A percentile compares a stretch with the other conserved stretches of the same genome.
These are phyloP conservation scores for Drosophila miranda DNA, from an alignment of 1,140 invertebrate species.

Conservation along the genomic window DNA sequence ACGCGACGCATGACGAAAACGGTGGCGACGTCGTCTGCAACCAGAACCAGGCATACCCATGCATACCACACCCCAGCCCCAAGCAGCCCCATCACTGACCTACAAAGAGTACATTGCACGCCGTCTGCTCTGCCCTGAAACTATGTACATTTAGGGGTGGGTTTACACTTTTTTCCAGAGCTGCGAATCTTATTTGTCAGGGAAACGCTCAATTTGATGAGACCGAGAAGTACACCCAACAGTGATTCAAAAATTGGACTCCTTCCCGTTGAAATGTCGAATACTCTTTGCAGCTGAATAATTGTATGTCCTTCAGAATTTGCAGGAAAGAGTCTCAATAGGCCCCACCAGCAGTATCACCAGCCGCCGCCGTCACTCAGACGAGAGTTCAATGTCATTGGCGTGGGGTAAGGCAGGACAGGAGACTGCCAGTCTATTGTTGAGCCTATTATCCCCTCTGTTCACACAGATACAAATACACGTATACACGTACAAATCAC, in stretches of 20 bases:
- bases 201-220: slow-evolving; percentile 7
- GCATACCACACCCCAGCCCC: neutral
- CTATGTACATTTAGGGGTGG: slow-evolving; percentile 51
- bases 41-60: slow-evolving; percentile 7
- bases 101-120: slow-evolving; percentile 73
- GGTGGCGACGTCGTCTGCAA: slow-evolving; percentile 12
- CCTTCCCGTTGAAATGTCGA: slow-evolving; percentile 10
- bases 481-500: no score
- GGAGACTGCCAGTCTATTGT: slow-evolving; percentile 39
- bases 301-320: slow-evolving; percentile 14
- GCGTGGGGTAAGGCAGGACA: slow-evolving; percentile 41
- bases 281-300: neutral
- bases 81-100: slow-evolving; percentile 60
- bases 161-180: slow-evolving; percentile 23
- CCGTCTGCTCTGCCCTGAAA: slow-evolving; percentile 24
- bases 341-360: neutral
- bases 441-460: slow-evolving; percentile 17
- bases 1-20: slow-evolving; percentile 63
- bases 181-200: slow-evolving; percentile 13
- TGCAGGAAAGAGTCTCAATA: slow-evolving; percentile 16
- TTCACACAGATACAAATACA: neutral
- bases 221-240: neutral
- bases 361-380: slow-evolving; percentile 4
- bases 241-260: no score
- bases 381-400: slow-evolving; percentile 45